These are phyloP conservation scores for Enteromius mattozi DNA, from an alignment of 2,797 vertebrate species.

Conservation along the genomic window DNA sequence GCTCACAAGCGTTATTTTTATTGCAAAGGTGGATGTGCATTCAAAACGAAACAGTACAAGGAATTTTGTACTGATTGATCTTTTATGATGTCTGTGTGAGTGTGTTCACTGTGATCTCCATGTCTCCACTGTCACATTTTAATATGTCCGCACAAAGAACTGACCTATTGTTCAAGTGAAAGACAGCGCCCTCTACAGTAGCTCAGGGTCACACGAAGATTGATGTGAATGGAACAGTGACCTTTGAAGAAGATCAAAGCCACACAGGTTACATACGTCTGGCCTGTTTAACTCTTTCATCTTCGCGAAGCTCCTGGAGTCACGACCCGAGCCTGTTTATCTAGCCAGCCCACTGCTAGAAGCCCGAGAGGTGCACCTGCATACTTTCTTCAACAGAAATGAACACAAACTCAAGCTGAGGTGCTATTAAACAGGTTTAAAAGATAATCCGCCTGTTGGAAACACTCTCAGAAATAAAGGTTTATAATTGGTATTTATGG, in stretches of 20 bases:
- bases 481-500: background rate
- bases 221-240: constrained; percentile 74
- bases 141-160: constrained; percentile 40
- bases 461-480: background rate
- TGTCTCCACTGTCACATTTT: constrained; percentile 15
- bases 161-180: constrained; percentile 31
- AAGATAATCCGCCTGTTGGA: background rate
- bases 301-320: constrained; percentile 65
- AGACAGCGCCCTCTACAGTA: constrained; percentile 54
- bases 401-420: background rate
- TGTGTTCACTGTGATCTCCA: constrained; percentile 25
- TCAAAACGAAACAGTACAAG: background rate
- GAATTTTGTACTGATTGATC: background rate
- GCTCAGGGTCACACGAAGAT: constrained; percentile 61
- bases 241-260: constrained; percentile 82
- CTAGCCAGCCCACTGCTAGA: constrained; percentile 63
- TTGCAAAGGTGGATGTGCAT: background rate
- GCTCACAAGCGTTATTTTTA: background rate
- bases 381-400: constrained; percentile 14
- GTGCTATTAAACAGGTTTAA: background rate
- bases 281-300: constrained; percentile 78
- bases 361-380: constrained; percentile 44
- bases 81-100: background rate
- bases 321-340: constrained; percentile 69
- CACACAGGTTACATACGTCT: constrained; percentile 70